Base-by-base conservation (phyloP, 2,797 vertebrate genomes). In the Poeciliopsis gracilis region DNA sequence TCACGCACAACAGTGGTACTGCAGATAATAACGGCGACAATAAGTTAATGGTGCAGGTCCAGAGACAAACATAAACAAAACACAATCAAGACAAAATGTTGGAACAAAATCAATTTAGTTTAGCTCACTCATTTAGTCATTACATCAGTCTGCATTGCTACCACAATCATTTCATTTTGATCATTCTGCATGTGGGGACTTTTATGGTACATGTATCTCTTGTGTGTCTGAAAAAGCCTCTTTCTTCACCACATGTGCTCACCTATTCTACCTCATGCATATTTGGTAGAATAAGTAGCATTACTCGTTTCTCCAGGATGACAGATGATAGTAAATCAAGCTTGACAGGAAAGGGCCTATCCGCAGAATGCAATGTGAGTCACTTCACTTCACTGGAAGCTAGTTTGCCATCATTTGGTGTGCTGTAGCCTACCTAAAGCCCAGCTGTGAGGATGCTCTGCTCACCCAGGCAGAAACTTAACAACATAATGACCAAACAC, bases 61-160 rank as follows among this genome's bases (percentile, higher is more conserved):
- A 90, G 90, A 89, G 88, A 87, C 85, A 93, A 93, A 91, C 85
- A 89, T 90, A 90, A 94, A 91, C 86, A 90, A 93, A 93, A 90
- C 72, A 81, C 84, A 89, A 93, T 93, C 88, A 92, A 80, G 81
- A 90, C 43, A 83, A 88, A 93, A 91, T 92, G 85, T 80, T 55
- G 47, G 69, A 75, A 90, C 81, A 85, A 76, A 87, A 91, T 88
- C 79, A 78, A 78, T 92, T 91, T 85, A 85, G 75, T 86, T 86
- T 72, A 82, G 55, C 77, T 84, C 82, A 43, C 82, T 84, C 74
- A 72, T 66, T 70, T 87, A 79, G 86, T 83, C 83, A 84, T 84
- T 87, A 80, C 76, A 78, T 82, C 53, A 73, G 76, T 46, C 45
- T 55, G 51, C 79, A 83, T 83, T 77, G 73, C 74, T 53, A 23